A percentile compares a stretch with the other conserved stretches of the same genome.
Evolutionary conservation across 2,888 invertebrate genomes (phyloP).

Genomic region (Conistra vaccinii): DNA sequence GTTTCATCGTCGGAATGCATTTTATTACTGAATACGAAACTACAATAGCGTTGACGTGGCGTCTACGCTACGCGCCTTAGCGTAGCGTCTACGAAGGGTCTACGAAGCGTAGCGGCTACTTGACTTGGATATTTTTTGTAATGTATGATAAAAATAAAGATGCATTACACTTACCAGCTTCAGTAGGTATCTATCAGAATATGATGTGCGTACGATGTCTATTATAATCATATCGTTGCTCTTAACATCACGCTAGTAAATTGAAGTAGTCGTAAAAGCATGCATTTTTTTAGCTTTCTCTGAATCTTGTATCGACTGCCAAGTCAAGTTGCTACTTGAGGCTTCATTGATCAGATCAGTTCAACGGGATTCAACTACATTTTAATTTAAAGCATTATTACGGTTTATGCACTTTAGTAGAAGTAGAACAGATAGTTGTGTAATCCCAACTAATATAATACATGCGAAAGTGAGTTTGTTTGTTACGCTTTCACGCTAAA

Average conservation of each 20-base stretch:
- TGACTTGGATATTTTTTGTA: not conserved
- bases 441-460: not conserved
- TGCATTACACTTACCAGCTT: not conserved
- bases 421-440: not conserved
- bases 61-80: not conserved
- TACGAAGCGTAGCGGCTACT: not conserved
- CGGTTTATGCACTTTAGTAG: not conserved
- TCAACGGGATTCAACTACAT: conserved; percentile 10
- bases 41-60: not conserved
- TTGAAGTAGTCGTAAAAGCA: not conserved
- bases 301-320: not conserved
- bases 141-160: too few species aligned
- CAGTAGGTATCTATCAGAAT: not conserved
- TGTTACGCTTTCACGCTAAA: too few species aligned
- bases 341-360: conserved; percentile 3
- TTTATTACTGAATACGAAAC: not conserved
- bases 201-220: not conserved
- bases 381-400: not conserved
- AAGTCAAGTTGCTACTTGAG: not conserved
- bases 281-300: not conserved
- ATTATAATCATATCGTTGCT: not conserved
- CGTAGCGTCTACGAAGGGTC: not conserved
- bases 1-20: not conserved
- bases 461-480: too few species aligned
- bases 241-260: not conserved